Evolutionary conservation across 2,113 vertebrate genomes (phyloP).

Genomic region (Blennius ocellaris): DNA sequence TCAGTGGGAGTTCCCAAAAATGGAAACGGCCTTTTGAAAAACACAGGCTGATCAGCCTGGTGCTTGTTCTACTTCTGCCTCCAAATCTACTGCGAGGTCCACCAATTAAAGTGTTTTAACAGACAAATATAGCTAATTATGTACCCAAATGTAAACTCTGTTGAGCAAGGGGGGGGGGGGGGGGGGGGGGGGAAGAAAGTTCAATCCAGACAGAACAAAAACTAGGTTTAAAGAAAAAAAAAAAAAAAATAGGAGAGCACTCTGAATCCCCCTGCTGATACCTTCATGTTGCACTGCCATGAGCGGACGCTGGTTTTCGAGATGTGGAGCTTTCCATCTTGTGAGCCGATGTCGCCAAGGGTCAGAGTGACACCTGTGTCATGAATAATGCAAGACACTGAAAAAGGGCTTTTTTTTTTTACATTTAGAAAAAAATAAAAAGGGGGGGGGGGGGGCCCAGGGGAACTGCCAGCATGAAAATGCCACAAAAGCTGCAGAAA

Average conservation of each 20-base stretch:
- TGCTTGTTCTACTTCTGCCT: slow-evolving; percentile 1
- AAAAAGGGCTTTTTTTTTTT: slow-evolving; percentile 45
- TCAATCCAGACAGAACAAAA: slow-evolving; percentile 17
- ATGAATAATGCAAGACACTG: slow-evolving; percentile 76
- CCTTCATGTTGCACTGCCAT: slow-evolving; percentile 14
- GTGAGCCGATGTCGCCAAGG: slow-evolving; percentile 37
- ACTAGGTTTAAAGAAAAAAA: slow-evolving; percentile 39
- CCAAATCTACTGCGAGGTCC: slow-evolving; percentile 5
- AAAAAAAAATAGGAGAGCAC: slow-evolving; percentile 35
- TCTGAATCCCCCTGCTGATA: slow-evolving; percentile 26
- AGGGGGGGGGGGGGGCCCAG: slow-evolving; percentile 6
- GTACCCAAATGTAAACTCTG: slow-evolving; percentile 8
- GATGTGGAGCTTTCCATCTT: slow-evolving; percentile 13
- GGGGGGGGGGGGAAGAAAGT: too few species aligned
- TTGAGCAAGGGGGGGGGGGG: too few species aligned
- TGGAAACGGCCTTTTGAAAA: background rate
- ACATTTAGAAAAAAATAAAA: slow-evolving; percentile 43
- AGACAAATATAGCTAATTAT: slow-evolving; percentile 29
- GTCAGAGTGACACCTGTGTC: slow-evolving; percentile 70
- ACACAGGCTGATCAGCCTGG: slow-evolving; percentile 16
- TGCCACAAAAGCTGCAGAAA: slow-evolving; percentile 61
- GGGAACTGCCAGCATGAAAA: slow-evolving; percentile 63
- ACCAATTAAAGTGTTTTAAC: slow-evolving; percentile 28
- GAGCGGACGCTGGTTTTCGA: slow-evolving; percentile 20
- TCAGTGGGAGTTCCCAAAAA: slow-evolving; percentile 40